Evolutionary conservation across 2,888 invertebrate species (phyloP).

Genomic region (Dryocosmus kuriphilus): DNA sequence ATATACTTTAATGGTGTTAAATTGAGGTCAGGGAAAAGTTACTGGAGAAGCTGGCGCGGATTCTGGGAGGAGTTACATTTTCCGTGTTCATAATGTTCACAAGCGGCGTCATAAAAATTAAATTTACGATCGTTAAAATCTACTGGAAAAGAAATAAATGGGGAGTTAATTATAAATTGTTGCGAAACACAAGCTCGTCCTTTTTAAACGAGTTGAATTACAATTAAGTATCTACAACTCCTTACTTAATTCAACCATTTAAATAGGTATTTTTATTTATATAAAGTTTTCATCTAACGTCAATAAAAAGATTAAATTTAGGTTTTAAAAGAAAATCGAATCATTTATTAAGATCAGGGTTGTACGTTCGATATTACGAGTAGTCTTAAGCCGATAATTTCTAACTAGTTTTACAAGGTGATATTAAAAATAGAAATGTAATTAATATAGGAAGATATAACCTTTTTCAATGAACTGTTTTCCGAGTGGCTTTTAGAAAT

Average conservation of each 20-base stretch:
- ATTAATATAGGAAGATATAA: neutral
- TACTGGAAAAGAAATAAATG: neutral
- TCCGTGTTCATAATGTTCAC: constrained; percentile 4
- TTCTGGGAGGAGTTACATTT: constrained; percentile 25
- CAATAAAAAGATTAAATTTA: neutral
- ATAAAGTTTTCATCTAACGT: neutral
- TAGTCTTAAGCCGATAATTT: neutral
- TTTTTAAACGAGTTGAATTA: neutral
- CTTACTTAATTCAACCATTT: neutral
- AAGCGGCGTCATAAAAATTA: neutral
- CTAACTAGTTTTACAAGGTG: neutral
- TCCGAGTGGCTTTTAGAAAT: neutral
- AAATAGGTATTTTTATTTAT: neutral
- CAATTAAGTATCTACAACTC: neutral
- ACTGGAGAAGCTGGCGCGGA: constrained; percentile 42
- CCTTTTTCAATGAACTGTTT: neutral
- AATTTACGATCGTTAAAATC: neutral
- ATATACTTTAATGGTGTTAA: constrained; percentile 43
- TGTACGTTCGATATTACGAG: neutral
- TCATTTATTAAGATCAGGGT: neutral
- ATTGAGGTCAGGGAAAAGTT: constrained; percentile 55
- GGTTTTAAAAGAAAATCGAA: neutral
- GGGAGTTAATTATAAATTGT: neutral
- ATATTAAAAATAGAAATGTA: neutral
- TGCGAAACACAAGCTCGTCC: neutral